Evolutionary conservation across 2,113 vertebrate species (phyloP), one percentile per base, ranked within the genome.

Genomic region (Meriones unguiculatus): DNA sequence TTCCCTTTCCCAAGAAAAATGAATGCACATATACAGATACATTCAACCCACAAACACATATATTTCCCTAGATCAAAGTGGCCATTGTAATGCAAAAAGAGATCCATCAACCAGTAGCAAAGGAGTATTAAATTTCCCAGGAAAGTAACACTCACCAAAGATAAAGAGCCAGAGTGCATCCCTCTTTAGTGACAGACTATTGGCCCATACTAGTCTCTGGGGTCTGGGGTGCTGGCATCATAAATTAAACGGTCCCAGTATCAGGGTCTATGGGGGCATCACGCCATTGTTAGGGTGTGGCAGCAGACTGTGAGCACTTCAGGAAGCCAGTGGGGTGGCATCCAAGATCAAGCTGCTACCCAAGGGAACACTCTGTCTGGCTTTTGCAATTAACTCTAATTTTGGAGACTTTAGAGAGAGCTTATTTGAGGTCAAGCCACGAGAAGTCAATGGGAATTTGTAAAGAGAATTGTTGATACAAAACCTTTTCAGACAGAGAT

Each of bases 151-250:
- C 46, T 46, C 4, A 24, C 35, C 2, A 30, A 59, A 38, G 54
- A 1, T 1, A 14, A 62, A 72, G 77, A 28, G 5, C 25, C 30
- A 13, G 90, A 62, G 18, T 1, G 0, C 0, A 0, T 6, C 1
- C 46, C n/a, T 73, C 76, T 30, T 15, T 35, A 24, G n/a, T 15
- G 35, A 50, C 11, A 18, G 41, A 7, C 9, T 0, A 3, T 2
- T 18, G 62, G 67, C 41, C 46, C 22, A 1, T 11, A 20, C 24
- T 1, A 30, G 73, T 12, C 77, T 30, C 25, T 38, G 24, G 59
- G 41, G 35, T 46, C 3, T 3, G 1, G 18, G 6, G 14, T 20
- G 17, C 25, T 62, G 1, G 5, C 5, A 30, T 10, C 38, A 11
- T 15, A 52, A 41, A 11, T 17, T 13, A 22, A 25, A 32, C 41